Evolutionary conservation across 2,797 vertebrate species (phyloP), one percentile per base, ranked within the genome.

Genomic region (Percopsis omiscomaycus): DNA sequence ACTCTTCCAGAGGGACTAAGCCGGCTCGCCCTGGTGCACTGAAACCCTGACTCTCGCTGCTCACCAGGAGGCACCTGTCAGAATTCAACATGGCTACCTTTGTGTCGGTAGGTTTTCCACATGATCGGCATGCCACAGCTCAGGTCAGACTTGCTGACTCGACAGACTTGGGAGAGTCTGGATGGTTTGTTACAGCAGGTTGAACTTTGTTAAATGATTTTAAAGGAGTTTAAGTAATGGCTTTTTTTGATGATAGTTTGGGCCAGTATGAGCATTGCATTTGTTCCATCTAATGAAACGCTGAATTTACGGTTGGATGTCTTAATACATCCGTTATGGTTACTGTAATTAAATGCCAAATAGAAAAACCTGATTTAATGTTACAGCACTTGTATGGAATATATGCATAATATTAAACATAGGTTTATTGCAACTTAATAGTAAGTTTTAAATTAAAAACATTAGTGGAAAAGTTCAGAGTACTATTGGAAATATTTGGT

Each of bases 21-120:
- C 10, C 22, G 12, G 13, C 9, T 66, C 58, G 12, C 64, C 62
- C 59, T 15, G 37, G 44, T 60, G 55, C 64, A n/a, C 27, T 14
- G 67, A 73, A 84, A 81, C 63, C 61, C 61, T 22, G 74, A 69
- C 77, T 69, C 71, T 68, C 10, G 13, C 59, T 59, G 44, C 53
- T 61, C 50, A 1, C 55, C 42, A 62, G 65, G 61, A 60, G 62
- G 78, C 82, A 86, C 72, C 84, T 82, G 85, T 88, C 82, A 71
- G 64, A 69, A 52, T 78, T 74, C 75, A 71, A 75, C 80, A 94
- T 94, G 93, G 87, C 93, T 73, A 84, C 92, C 2, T 93, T 94
- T 66, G 85, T 94, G 62, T 90, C 92, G 88, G 92, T 94, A 86
- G 93, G 93, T 94, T 87, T 78, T 78, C 84, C 61, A 44, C 55